These are phyloP conservation scores for Hylaeus anthracinus DNA, from an alignment of 1,140 invertebrate genomes.

Conservation along the genomic window DNA sequence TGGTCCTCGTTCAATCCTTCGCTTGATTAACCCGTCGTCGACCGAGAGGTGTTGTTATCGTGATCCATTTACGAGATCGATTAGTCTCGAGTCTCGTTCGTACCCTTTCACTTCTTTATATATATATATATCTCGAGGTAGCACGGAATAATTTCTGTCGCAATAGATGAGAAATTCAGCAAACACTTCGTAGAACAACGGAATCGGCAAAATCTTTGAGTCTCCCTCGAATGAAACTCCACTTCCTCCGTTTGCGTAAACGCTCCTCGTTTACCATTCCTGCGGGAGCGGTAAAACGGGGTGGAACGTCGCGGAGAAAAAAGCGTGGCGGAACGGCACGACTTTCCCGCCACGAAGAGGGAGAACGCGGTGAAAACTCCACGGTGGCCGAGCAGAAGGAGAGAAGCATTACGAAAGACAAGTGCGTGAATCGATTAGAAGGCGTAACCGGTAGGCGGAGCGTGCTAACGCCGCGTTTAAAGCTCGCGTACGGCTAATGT, in stretches of 20 bases:
- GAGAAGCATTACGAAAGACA: constrained; percentile 57
- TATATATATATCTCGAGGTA: not conserved
- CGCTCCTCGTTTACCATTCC: constrained; percentile 2
- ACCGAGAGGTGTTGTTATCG: not conserved
- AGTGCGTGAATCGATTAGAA: constrained; percentile 66
- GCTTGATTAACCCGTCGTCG: constrained; percentile 21
- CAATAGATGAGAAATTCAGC: too few relatives aligned
- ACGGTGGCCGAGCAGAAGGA: constrained; percentile 14
- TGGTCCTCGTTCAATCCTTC: not conserved
- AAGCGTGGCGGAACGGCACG: constrained; percentile 23
- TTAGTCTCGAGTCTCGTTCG: too few relatives aligned
- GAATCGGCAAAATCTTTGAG: not conserved
- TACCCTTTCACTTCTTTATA: too few relatives aligned
- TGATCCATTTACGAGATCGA: constrained; percentile 1
- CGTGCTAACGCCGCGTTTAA: constrained; percentile 60
- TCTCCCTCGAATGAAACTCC: not conserved
- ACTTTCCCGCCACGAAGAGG: constrained; percentile 8
- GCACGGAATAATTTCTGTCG: too few relatives aligned
- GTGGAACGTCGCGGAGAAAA: constrained; percentile 11
- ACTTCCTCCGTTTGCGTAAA: constrained; percentile 21
- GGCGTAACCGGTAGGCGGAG: constrained; percentile 69
- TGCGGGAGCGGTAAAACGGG: not conserved
- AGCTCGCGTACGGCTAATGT: constrained; percentile 57
- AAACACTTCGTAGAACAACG: too few relatives aligned
- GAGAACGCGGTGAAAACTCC: not conserved